These are phyloP conservation scores for Andrena chrysosceles DNA, from an alignment of 2,888 invertebrate species.

Conservation along the genomic window DNA sequence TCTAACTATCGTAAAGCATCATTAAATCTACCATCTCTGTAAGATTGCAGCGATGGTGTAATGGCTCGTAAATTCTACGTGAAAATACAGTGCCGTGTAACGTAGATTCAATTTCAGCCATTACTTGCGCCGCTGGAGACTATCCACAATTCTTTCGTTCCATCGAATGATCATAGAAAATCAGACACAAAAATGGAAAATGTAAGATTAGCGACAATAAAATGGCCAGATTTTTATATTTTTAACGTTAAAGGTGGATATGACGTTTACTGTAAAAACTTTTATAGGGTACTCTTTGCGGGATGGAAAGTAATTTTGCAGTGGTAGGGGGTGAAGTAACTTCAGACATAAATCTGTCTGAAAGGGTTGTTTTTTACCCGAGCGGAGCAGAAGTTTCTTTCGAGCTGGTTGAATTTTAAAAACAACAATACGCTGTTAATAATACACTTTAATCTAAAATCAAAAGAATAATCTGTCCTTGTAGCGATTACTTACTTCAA, in stretches of 20 bases:
- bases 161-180: neutral
- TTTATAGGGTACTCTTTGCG: neutral
- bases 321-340: neutral
- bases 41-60: neutral
- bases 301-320: neutral
- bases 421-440: neutral
- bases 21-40: constrained; percentile 10
- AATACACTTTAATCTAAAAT: too few relatives aligned
- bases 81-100: neutral
- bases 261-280: neutral
- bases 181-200: neutral
- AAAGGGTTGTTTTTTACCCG: neutral
- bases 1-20: constrained; percentile 29
- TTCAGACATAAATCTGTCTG: neutral
- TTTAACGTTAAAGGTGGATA: neutral
- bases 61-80: neutral
- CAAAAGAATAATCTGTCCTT: too few relatives aligned
- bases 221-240: neutral
- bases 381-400: neutral
- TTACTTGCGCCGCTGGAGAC: neutral
- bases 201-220: neutral
- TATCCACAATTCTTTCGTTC: neutral
- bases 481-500: too few relatives aligned
- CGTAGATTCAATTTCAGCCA: constrained; percentile 7
- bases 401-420: neutral